phyloP scores from a whole-genome alignment of 1,140 invertebrate genomes.

The Apocrypta bakeri region DNA sequence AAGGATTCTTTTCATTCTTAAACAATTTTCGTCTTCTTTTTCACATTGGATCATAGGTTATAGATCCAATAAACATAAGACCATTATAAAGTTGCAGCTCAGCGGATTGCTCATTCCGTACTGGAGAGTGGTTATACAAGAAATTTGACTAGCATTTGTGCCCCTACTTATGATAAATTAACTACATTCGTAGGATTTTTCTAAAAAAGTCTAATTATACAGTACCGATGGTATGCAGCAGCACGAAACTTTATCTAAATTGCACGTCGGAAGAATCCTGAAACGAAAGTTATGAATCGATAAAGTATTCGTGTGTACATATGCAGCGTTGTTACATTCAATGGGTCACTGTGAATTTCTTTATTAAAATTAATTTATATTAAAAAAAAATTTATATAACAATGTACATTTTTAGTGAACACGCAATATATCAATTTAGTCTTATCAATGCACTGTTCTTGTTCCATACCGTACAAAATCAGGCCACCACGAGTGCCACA shows the following conservation, averaged over 20 bases:
- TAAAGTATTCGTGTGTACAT: neutral
- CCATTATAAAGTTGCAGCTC: neutral
- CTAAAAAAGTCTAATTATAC: neutral
- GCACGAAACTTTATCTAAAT: neutral
- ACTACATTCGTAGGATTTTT: neutral
- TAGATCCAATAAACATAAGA: neutral
- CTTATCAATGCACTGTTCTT: neutral
- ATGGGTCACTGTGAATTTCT: neutral
- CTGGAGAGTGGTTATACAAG: neutral
- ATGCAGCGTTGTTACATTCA: neutral
- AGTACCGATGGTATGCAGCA: neutral
- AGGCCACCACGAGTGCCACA: neutral
- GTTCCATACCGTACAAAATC: neutral
- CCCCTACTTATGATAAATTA: neutral
- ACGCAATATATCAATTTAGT: neutral
- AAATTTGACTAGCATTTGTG: neutral
- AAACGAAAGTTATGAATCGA: neutral
- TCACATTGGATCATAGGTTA: neutral
- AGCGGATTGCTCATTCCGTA: neutral
- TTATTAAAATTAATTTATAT: neutral
- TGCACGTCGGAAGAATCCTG: neutral
- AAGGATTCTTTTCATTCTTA: neutral
- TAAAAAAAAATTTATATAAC: too few relatives aligned
- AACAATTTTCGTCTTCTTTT: too few relatives aligned
- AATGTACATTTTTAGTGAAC: too few relatives aligned